phyloP scores from a whole-genome alignment of 2,113 vertebrate species.

The Sceloporus tristichus region DNA sequence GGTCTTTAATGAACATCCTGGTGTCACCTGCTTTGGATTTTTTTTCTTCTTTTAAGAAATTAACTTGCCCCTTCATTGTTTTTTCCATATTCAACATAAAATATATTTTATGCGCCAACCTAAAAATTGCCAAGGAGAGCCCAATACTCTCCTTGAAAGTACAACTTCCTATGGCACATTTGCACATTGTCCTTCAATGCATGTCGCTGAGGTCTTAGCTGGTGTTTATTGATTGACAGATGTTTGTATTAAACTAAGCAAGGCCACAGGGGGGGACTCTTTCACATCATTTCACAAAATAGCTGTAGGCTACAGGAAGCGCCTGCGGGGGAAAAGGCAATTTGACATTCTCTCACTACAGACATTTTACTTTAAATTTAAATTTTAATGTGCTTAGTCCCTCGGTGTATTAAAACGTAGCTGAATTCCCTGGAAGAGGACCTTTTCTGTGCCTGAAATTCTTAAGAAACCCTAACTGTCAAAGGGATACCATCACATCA shows the following conservation, averaged over 20 bases:
- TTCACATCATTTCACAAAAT: slow-evolving; percentile 50
- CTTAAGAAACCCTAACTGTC: slow-evolving; percentile 45
- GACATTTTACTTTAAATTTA: slow-evolving; percentile 56
- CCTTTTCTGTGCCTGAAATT: slow-evolving; percentile 39
- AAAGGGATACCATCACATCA: not conserved
- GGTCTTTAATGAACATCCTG: not conserved
- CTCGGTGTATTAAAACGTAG: slow-evolving; percentile 42
- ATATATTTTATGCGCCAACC: not conserved
- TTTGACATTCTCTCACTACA: slow-evolving; percentile 50
- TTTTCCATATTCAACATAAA: not conserved
- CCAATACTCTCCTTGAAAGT: slow-evolving; percentile 1
- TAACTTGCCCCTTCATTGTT: slow-evolving; percentile 7
- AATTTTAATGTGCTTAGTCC: slow-evolving; percentile 64
- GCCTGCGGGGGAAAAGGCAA: slow-evolving; percentile 67
- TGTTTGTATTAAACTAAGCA: slow-evolving; percentile 46
- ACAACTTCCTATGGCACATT: slow-evolving; percentile 10
- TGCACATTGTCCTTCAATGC: not conserved
- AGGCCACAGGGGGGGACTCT: slow-evolving; percentile 33
- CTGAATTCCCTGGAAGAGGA: not conserved
- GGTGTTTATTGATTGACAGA: slow-evolving; percentile 15
- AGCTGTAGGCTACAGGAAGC: slow-evolving; percentile 21
- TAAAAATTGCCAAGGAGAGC: slow-evolving; percentile 13
- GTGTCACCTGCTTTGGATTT: not conserved
- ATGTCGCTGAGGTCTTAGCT: not conserved
- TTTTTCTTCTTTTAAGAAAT: slow-evolving; percentile 45